Evolutionary conservation across 2,888 invertebrate genomes (phyloP).

Genomic region (Serripes groenlandicus): DNA sequence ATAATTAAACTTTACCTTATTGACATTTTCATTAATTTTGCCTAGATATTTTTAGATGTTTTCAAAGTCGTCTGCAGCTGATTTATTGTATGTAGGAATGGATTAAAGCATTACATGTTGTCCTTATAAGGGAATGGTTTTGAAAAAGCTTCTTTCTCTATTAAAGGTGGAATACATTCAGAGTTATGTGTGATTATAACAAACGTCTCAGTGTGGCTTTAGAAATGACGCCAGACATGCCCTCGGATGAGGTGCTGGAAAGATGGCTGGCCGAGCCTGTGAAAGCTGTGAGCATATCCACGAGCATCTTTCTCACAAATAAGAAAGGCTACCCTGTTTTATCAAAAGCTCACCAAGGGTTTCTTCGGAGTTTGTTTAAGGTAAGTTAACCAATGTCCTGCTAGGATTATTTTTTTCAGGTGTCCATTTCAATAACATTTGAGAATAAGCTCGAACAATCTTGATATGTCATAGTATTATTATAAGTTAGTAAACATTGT

Average conservation of each 20-base stretch:
- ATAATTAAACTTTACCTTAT: no score
- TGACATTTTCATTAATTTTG: no score
- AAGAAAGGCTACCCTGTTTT: constrained; percentile 95
- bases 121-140: no score
- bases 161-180: constrained; percentile 88
- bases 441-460: no score
- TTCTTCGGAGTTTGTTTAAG: constrained; percentile 89
- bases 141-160: not conserved
- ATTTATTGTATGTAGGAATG: no score
- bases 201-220: constrained; percentile 91
- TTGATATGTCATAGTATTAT: no score
- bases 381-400: no score
- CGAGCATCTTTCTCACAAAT: constrained; percentile 94
- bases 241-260: constrained; percentile 88
- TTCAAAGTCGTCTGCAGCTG: no score
- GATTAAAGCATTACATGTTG: no score
- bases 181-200: constrained; percentile 87
- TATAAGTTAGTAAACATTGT: no score
- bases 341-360: constrained; percentile 90
- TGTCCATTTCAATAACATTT: no score
- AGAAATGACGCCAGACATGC: constrained; percentile 93
- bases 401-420: not conserved
- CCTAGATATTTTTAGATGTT: no score
- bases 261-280: constrained; percentile 99
- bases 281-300: constrained; percentile 93